Evolutionary conservation across 2,888 invertebrate genomes (phyloP).

Genomic region (Nesidiocoris tenuis): DNA sequence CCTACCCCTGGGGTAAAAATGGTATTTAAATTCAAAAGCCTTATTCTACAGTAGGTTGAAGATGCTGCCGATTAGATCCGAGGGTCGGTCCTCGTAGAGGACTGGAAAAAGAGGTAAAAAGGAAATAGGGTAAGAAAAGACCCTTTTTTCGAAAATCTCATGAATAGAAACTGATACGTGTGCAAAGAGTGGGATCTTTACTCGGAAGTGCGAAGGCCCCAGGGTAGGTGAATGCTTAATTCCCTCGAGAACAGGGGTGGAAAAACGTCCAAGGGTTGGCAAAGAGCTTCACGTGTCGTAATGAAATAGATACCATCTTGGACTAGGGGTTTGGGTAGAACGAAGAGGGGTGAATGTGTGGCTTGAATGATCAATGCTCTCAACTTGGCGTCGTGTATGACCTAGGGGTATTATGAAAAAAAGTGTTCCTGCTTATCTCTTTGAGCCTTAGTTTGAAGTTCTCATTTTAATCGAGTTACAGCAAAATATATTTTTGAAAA

Average conservation of each 20-base stretch:
- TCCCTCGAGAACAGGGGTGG: not conserved
- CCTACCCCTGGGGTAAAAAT: slow-evolving; percentile 7
- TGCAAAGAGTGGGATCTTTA: not conserved
- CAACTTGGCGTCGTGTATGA: too few relatives aligned
- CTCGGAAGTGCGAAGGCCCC: not conserved
- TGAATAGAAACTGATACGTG: slow-evolving; percentile 40
- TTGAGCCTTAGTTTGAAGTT: too few relatives aligned
- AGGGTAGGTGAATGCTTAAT: not conserved
- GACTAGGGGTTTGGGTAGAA: too few relatives aligned
- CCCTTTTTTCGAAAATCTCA: slow-evolving; percentile 27
- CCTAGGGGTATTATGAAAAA: too few relatives aligned
- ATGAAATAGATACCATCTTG: not conserved
- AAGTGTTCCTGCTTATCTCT: too few relatives aligned
- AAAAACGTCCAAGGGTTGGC: not conserved
- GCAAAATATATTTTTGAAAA: too few relatives aligned
- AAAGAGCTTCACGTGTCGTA: not conserved
- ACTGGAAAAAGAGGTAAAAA: slow-evolving; percentile 10
- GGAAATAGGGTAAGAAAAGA: not conserved
- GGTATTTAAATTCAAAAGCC: slow-evolving; percentile 18
- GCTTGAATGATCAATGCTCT: too few relatives aligned
- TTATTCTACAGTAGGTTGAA: not conserved
- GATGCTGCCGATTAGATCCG: slow-evolving; percentile 30
- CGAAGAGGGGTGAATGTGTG: too few relatives aligned
- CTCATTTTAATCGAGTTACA: too few relatives aligned
- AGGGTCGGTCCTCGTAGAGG: not conserved